Evolutionary conservation across 64 coral and sea anemone genomes (phyloP).

Genomic region (Montipora cactus): DNA sequence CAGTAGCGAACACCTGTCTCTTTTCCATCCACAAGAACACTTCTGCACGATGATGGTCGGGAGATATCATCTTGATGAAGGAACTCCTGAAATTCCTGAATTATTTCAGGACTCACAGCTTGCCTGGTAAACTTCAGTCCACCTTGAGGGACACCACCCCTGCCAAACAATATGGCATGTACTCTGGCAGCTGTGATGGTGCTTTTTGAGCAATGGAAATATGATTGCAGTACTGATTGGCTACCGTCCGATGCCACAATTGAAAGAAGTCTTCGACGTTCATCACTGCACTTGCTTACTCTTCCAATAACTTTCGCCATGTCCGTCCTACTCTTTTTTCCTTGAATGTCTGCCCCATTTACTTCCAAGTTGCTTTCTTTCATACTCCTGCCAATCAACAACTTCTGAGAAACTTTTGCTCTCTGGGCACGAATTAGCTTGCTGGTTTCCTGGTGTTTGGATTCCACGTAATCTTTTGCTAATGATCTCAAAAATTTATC

Average conservation of each 20-base stretch:
- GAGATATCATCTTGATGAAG: conserved; percentile 32
- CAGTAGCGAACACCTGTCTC: conserved; percentile 51
- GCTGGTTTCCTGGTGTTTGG: not conserved
- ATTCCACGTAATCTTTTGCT: not conserved
- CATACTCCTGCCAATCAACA: not conserved
- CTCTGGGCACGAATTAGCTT: not conserved
- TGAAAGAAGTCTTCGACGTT: not conserved
- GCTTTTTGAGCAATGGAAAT: conserved; percentile 45
- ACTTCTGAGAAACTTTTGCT: not conserved
- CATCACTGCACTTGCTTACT: not conserved
- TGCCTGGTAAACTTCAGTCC: conserved; percentile 33
- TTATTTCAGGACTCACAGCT: conserved; percentile 26
- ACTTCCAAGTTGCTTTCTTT: conserved; percentile 6
- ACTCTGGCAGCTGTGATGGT: conserved; percentile 57
- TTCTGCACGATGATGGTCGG: conserved; percentile 67
- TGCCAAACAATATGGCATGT: conserved; percentile 53
- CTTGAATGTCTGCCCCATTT: not conserved
- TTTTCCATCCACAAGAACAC: conserved; percentile 53
- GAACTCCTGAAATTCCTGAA: conserved; percentile 33
- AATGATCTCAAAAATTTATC: not conserved
- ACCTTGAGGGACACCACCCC: conserved; percentile 28
- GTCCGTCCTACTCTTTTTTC: not conserved
- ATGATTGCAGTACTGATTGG: not conserved
- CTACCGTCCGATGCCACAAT: conserved; percentile 22
- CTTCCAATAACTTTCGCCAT: not conserved